Base-by-base conservation (phyloP, 2,113 vertebrate species). In the Callipepla squamata region DNA sequence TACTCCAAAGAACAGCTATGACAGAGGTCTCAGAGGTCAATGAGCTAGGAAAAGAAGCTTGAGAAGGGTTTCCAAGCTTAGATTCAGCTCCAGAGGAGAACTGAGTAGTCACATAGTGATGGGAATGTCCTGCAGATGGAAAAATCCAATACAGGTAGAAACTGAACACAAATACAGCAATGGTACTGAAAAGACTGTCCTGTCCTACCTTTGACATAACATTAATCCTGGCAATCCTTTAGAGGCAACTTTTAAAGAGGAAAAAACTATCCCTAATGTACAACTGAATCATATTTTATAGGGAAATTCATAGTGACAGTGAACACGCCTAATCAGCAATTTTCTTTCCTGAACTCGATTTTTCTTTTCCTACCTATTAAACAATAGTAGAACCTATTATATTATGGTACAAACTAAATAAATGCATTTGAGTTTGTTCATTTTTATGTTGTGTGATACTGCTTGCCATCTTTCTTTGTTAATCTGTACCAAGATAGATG, bases 91-190 rank as follows among this genome's bases (percentile, higher is more conserved):
- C 34, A 38, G 59, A 86, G 28, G 11, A 48, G 15, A 32, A 65
- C 28, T 61, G 32, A 86, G n/a, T 30, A 61, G 61, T 66, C 38
- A 13, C 15, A 20, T 6, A 48, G 30, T 0, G 0, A 8, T 7
- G 18, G 18, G 50, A 55, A 76, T 15, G 15, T 28, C 78, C 32
- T 85, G n/a, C 38, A n/a, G 72, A 74, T 6, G 55, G 21, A 18
- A 14, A 20, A 48, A 17, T 20, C 38, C 36, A 69, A 30, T 25
- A 48, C 48, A 61, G 58, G 26, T 5, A 70, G 68, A 92, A 82
- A 74, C n/a, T 38, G 53, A 59, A 25, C 15, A 20, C 32, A 55
- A 42, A 28, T 5, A 45, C 38, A 6, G 13, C 20, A 42, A 1
- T 17, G 28, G 44, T 10, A 28, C n/a, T 50, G 50, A 25, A 53